Evolutionary conservation across 1,140 invertebrate genomes (phyloP).

Genomic region (Bombus soroeensis): DNA sequence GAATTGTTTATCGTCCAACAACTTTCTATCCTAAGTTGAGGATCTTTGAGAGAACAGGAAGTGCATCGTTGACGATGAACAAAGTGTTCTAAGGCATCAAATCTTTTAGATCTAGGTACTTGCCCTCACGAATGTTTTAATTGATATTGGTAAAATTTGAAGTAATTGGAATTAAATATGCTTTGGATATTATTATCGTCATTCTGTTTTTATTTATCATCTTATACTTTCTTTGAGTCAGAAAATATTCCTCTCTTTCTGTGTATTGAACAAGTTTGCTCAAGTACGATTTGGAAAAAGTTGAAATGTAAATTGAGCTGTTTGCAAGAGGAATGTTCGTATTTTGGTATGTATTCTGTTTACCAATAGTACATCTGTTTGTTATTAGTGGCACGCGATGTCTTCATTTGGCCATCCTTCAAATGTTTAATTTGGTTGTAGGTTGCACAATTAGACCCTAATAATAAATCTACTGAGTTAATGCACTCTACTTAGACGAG

Average conservation of each 20-base stretch:
- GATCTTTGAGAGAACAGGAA: neutral
- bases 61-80: neutral
- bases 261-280: neutral
- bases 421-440: conserved; percentile 4
- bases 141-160: neutral
- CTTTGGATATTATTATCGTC: neutral
- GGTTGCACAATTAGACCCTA: neutral
- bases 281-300: neutral
- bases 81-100: neutral
- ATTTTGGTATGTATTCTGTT: neutral
- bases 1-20: conserved; percentile 14
- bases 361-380: neutral
- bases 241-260: neutral
- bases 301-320: neutral
- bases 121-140: neutral
- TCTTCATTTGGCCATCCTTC: conserved; percentile 28
- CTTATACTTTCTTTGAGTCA: neutral
- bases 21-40: neutral
- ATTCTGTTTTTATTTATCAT: neutral
- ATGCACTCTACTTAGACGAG: conserved; percentile 2
- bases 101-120: neutral
- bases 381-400: neutral
- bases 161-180: neutral
- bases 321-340: neutral
- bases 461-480: conserved; percentile 23